phyloP scores from a whole-genome alignment of 2,888 invertebrate genomes.

The Lasioglossum zephyrum region DNA sequence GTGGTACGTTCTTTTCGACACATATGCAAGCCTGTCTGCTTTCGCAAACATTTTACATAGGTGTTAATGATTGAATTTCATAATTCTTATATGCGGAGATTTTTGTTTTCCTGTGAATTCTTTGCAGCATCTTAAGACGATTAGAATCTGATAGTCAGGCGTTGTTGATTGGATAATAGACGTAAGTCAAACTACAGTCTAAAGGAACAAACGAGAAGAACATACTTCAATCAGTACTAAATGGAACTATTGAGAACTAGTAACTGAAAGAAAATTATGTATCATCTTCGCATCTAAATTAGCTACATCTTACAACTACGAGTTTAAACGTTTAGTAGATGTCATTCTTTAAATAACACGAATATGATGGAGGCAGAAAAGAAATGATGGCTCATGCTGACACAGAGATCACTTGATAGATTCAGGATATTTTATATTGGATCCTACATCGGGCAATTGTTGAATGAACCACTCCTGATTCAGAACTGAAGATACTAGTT shows the following conservation, averaged over 20 bases:
- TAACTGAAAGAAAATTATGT: background rate
- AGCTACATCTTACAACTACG: background rate
- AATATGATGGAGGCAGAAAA: background rate
- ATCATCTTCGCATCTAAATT: background rate
- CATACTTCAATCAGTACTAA: background rate
- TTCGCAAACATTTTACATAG: background rate
- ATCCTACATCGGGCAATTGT: background rate
- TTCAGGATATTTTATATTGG: background rate
- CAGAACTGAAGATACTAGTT: no score
- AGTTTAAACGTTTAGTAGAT: background rate
- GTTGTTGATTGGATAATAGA: background rate
- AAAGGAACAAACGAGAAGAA: no score
- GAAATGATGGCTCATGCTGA: constrained; percentile 5
- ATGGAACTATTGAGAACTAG: background rate
- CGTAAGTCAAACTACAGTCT: background rate
- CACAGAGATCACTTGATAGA: background rate
- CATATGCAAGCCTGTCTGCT: no score
- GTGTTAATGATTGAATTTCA: background rate
- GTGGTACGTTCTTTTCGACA: background rate
- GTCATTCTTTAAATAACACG: background rate
- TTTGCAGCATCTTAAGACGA: background rate
- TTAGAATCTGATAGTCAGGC: background rate
- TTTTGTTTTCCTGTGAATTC: background rate
- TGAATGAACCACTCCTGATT: background rate
- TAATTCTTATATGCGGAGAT: background rate